phyloP scores from a whole-genome alignment of 2,113 vertebrate species.

The Rhombomys opimus region DNA sequence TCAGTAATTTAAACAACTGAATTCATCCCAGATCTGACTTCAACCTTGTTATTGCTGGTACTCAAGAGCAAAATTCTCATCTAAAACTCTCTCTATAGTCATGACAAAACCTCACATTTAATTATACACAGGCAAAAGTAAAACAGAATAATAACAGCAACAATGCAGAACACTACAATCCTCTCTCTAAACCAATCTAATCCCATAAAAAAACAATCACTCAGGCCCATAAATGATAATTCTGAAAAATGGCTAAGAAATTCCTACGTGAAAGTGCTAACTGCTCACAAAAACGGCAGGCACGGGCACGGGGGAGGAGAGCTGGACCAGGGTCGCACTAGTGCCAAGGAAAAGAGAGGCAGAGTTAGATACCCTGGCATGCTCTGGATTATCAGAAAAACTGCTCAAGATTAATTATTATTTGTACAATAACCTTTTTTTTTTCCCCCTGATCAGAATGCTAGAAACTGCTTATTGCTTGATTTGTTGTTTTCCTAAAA shows the following conservation, averaged over 20 bases:
- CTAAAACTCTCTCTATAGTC: background rate
- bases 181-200: background rate
- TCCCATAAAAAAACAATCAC: slow-evolving; percentile 6
- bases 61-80: background rate
- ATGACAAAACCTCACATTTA: slow-evolving; percentile 20
- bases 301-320: background rate
- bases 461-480: background rate
- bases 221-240: background rate
- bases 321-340: background rate
- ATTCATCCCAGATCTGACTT: background rate
- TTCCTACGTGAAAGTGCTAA: background rate
- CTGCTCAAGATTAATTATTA: slow-evolving; percentile 6
- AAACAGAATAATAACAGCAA: background rate
- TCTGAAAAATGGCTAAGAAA: background rate
- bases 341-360: background rate
- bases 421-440: slow-evolving; percentile 23
- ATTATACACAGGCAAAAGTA: slow-evolving; percentile 9
- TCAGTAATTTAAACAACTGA: background rate
- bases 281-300: background rate
- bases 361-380: background rate
- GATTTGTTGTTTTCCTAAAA: background rate
- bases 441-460: slow-evolving; percentile 1
- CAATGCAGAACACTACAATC: background rate
- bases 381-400: background rate
- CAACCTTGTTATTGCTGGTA: background rate